phyloP scores from a whole-genome alignment of 2,113 vertebrate genomes.

The Campylomormyrus numenius region DNA sequence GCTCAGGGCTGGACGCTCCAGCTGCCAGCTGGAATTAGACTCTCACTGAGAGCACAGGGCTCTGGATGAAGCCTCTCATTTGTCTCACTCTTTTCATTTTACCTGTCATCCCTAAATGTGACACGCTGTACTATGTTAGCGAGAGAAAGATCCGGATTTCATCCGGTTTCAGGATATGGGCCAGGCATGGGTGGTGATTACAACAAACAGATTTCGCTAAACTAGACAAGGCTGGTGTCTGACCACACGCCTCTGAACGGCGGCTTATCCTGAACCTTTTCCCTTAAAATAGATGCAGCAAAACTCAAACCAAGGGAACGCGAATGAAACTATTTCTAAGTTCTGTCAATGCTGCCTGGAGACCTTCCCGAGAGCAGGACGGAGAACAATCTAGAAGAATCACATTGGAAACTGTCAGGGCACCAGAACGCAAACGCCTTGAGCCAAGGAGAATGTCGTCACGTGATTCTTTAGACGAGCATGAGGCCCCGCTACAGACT shows the following conservation, averaged over 20 bases:
- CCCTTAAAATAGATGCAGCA: neutral
- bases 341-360: neutral
- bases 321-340: neutral
- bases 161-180: neutral
- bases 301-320: neutral
- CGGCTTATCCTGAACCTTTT: neutral
- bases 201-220: neutral
- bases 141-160: neutral
- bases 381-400: neutral
- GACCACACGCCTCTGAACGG: neutral
- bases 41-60: neutral
- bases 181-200: neutral
- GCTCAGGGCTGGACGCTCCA: neutral
- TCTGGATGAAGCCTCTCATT: neutral
- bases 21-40: neutral
- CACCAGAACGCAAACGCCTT: neutral
- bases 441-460: neutral
- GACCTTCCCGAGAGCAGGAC: neutral
- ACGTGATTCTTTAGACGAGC: neutral
- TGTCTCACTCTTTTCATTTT: neutral
- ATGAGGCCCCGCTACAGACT: neutral
- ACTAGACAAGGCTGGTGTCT: neutral
- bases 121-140: neutral
- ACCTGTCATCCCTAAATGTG: neutral
- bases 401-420: neutral